These are phyloP conservation scores for Andricus grossulariae DNA, from an alignment of 1,140 invertebrate species.

Conservation along the genomic window DNA sequence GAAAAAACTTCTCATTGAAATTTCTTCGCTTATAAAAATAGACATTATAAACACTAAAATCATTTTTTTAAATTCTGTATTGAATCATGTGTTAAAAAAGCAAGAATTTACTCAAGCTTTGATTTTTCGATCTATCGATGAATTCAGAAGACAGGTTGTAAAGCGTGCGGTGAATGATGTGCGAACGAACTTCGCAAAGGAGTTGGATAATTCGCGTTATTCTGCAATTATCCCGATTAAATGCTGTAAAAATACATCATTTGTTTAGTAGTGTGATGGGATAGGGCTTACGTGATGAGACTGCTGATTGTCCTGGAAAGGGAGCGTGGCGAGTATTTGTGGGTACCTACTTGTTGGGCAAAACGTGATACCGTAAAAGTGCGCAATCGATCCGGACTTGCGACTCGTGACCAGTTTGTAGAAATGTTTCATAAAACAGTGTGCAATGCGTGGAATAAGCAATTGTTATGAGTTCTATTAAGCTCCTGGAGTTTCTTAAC, in stretches of 20 bases:
- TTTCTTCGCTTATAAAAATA: no score
- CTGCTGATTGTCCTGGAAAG: constrained; percentile 1
- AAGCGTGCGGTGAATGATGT: constrained; percentile 20
- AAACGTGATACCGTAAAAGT: constrained; percentile 8
- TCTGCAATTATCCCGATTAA: constrained; percentile 25
- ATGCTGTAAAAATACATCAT: constrained; percentile 29
- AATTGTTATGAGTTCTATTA: background rate
- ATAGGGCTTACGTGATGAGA: constrained; percentile 22
- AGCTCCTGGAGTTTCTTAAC: background rate
- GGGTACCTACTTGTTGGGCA: constrained; percentile 26
- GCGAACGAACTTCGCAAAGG: background rate
- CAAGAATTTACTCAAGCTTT: no score
- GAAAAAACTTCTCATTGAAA: no score
- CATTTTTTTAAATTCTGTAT: no score
- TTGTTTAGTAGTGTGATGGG: background rate
- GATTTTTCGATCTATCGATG: no score
- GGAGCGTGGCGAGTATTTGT: background rate
- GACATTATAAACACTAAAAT: no score
- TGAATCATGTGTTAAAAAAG: no score
- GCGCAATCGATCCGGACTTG: constrained; percentile 25
- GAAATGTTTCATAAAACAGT: constrained; percentile 9
- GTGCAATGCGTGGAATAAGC: background rate
- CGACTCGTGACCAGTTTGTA: constrained; percentile 28
- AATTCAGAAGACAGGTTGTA: no score
- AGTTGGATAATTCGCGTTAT: constrained; percentile 31